Percentiles rank a stretch among this genome's conserved stretches.
phyloP scores from a whole-genome alignment of 1,140 invertebrate species.

The Chlorops oryzae region DNA sequence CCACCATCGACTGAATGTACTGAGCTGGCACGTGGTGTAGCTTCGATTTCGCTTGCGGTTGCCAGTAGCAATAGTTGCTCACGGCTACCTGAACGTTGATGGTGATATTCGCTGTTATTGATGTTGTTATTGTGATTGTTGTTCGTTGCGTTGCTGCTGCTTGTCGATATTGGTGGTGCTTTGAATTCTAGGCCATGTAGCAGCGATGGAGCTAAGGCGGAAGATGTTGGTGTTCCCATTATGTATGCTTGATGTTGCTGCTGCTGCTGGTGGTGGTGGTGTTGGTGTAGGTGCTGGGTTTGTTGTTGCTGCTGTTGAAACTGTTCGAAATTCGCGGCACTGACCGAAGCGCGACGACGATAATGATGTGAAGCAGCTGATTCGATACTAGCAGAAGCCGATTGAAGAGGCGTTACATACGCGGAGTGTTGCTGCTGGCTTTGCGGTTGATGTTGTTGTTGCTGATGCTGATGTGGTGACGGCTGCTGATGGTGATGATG shows the following conservation, averaged over 20 bases:
- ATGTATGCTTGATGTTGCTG: slow-evolving; percentile 14
- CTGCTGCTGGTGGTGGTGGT: slow-evolving; percentile 32
- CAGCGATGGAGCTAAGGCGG: slow-evolving; percentile 13
- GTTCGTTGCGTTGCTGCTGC: no score
- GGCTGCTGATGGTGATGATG: slow-evolving; percentile 21
- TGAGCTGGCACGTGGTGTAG: slow-evolving; percentile 33
- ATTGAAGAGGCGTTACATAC: not conserved
- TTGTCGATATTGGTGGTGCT: slow-evolving; percentile 18
- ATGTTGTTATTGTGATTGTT: no score
- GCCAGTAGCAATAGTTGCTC: no score
- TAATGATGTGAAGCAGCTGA: slow-evolving; percentile 25
- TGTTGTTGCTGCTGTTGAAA: slow-evolving; percentile 37
- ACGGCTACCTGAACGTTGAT: slow-evolving; percentile 33
- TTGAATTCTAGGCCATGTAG: slow-evolving; percentile 30
- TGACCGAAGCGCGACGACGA: slow-evolving; percentile 32
- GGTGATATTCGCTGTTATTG: no score
- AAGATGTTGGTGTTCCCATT: slow-evolving; percentile 21
- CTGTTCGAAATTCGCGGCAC: slow-evolving; percentile 36
- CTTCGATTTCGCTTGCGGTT: slow-evolving; percentile 11
- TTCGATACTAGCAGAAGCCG: slow-evolving; percentile 5
- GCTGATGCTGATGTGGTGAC: slow-evolving; percentile 29
- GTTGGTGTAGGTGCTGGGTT: slow-evolving; percentile 24
- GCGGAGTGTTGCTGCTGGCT: slow-evolving; percentile 14
- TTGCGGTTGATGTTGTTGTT: slow-evolving; percentile 14
- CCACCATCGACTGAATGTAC: slow-evolving; percentile 43